A percentile compares a stretch with the other conserved stretches of the same genome.
Evolutionary conservation across 30 jellyfish, hydroid and myxozoan species (phyloP).

Genomic region (Catostylus mosaicus): DNA sequence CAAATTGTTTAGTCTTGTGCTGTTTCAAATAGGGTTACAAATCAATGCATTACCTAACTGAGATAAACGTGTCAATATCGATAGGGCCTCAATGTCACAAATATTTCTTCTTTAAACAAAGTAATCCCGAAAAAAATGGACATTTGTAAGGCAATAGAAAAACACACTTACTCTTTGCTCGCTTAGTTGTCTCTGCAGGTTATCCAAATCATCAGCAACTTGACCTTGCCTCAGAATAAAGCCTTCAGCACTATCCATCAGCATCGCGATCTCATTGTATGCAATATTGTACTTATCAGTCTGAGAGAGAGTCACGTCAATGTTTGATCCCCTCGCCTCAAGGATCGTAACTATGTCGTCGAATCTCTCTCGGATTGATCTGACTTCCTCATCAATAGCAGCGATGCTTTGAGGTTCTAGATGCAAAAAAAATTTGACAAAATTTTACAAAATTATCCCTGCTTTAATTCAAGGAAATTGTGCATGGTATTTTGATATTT

Average conservation of each 20-base stretch:
- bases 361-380: constrained; percentile 83
- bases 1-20: too few relatives aligned
- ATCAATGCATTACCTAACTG: too few relatives aligned
- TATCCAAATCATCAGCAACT: constrained; percentile 60
- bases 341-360: constrained; percentile 88
- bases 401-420: constrained; percentile 55
- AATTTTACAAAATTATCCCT: too few relatives aligned
- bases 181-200: constrained; percentile 52
- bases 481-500: not conserved
- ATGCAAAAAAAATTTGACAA: not conserved
- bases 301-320: constrained; percentile 92
- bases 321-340: constrained; percentile 94
- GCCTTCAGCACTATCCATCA: constrained; percentile 92
- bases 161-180: constrained; percentile 74
- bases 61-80: too few relatives aligned
- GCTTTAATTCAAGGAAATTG: not conserved
- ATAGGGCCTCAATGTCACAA: too few relatives aligned
- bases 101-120: too few relatives aligned
- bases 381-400: constrained; percentile 82
- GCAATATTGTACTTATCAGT: constrained; percentile 85
- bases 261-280: constrained; percentile 66
- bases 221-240: constrained; percentile 55
- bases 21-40: too few relatives aligned
- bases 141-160: too few relatives aligned
- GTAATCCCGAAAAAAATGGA: too few relatives aligned